Evolutionary conservation across 2,113 vertebrate species (phyloP).

Genomic region (Aegithalos caudatus): DNA sequence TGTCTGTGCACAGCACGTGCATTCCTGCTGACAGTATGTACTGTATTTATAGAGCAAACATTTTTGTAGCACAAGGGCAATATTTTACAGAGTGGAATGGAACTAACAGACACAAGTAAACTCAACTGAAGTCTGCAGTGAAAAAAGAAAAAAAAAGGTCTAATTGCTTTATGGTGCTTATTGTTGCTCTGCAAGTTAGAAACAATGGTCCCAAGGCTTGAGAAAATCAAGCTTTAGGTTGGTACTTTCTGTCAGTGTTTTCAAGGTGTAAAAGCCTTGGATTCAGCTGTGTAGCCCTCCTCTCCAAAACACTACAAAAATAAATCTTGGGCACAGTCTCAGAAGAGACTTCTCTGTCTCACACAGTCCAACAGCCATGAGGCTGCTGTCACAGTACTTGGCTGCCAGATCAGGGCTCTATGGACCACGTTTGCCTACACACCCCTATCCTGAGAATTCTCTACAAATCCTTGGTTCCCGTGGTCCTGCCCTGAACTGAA

Average conservation of each 20-base stretch:
- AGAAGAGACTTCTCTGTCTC: slow-evolving; percentile 9
- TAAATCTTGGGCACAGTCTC: slow-evolving; percentile 61
- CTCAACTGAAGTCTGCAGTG: background rate
- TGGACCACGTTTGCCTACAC: background rate
- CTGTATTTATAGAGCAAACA: background rate
- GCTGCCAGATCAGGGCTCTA: slow-evolving; percentile 11
- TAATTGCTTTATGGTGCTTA: background rate
- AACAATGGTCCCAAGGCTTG: background rate
- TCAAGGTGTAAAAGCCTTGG: background rate
- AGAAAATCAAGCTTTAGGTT: background rate
- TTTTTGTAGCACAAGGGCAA: background rate
- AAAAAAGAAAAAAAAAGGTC: background rate
- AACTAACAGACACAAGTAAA: slow-evolving; percentile 55
- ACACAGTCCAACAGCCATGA: background rate
- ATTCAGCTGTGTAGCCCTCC: background rate
- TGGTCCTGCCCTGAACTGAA: slow-evolving; percentile 34
- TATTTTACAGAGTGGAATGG: slow-evolving; percentile 27
- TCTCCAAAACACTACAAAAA: slow-evolving; percentile 68
- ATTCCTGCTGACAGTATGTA: background rate
- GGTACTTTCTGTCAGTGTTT: background rate
- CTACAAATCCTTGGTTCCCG: slow-evolving; percentile 15
- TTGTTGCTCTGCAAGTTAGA: background rate
- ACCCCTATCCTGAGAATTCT: slow-evolving; percentile 31
- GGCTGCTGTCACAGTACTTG: background rate
- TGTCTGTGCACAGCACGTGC: background rate